A percentile compares a stretch with the other conserved stretches of the same genome.
These are phyloP conservation scores for Cariama cristata DNA, from an alignment of 2,113 vertebrate species.

Conservation along the genomic window DNA sequence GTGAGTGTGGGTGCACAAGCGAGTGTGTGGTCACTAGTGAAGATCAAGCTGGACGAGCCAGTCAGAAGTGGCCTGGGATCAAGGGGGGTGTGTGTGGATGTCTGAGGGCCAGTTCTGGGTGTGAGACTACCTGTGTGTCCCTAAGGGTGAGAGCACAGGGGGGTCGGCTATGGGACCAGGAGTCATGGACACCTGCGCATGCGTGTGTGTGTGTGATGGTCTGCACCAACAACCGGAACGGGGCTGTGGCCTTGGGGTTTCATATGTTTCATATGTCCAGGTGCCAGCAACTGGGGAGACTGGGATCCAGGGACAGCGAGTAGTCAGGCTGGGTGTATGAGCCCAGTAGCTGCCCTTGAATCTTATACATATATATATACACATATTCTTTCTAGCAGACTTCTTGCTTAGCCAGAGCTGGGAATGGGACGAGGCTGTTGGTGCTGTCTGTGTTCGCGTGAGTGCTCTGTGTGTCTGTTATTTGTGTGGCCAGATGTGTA, in stretches of 20 bases:
- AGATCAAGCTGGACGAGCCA: not conserved
- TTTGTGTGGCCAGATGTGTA: not conserved
- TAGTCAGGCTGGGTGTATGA: not conserved
- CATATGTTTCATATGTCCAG: not conserved
- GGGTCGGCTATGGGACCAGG: rapidly evolving
- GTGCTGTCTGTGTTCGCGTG: not conserved
- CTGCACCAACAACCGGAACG: not conserved
- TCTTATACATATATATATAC: not conserved
- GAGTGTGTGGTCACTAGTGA: not conserved
- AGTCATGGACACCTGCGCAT: not conserved
- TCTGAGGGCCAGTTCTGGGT: not conserved
- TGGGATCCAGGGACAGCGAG: not conserved
- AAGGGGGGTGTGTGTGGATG: rapidly evolving
- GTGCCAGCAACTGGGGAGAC: not conserved
- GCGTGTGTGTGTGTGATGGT: not conserved
- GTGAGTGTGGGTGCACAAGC: rapidly evolving
- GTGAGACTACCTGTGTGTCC: not conserved
- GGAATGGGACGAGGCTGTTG: not conserved
- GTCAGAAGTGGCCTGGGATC: not conserved
- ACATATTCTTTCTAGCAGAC: not conserved
- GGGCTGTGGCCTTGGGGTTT: not conserved
- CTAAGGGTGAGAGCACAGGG: not conserved
- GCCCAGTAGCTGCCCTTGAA: not conserved
- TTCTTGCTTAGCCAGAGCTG: not conserved
- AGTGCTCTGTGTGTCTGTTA: not conserved